phyloP scores from a whole-genome alignment of 2,888 invertebrate genomes.

The Oithona nana region DNA sequence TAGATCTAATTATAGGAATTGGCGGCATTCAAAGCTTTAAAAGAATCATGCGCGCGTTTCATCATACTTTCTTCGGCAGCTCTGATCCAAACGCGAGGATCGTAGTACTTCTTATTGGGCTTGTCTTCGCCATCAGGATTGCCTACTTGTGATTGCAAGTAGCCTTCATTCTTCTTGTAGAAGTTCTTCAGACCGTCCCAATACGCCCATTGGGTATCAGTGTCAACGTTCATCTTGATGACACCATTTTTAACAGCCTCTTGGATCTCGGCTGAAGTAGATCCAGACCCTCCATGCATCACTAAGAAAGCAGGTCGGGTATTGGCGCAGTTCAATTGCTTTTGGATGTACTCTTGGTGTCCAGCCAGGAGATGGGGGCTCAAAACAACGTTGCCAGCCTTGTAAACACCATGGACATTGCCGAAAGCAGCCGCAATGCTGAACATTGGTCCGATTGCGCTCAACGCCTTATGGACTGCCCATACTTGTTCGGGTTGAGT shows the following conservation, averaged over 20 bases:
- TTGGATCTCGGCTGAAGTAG: slow-evolving; percentile 13
- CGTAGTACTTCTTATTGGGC: slow-evolving; percentile 18
- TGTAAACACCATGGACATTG: slow-evolving; percentile 18
- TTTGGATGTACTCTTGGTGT: slow-evolving; percentile 16
- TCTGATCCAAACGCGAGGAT: slow-evolving; percentile 17
- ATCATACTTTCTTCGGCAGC: slow-evolving; percentile 18
- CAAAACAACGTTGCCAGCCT: slow-evolving; percentile 17
- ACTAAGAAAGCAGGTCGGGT: slow-evolving; percentile 16
- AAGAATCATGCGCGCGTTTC: slow-evolving; percentile 10
- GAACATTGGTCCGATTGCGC: slow-evolving; percentile 16
- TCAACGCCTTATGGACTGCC: slow-evolving; percentile 10
- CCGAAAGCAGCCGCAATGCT: slow-evolving; percentile 18
- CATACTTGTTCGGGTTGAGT: slow-evolving; percentile 16
- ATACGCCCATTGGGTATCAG: slow-evolving; percentile 18
- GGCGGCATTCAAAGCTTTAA: slow-evolving; percentile 12
- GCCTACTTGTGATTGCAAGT: slow-evolving; percentile 17
- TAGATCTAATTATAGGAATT: not conserved
- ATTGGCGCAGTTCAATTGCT: not conserved
- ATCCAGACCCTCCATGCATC: slow-evolving; percentile 17
- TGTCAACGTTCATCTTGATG: slow-evolving; percentile 18
- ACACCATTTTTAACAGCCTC: slow-evolving; percentile 16
- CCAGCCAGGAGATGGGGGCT: slow-evolving; percentile 13
- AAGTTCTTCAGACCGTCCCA: slow-evolving; percentile 16
- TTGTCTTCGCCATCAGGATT: slow-evolving; percentile 17
- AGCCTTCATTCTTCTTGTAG: slow-evolving; percentile 15